phyloP scores from a whole-genome alignment of 2,797 vertebrate genomes.

The Syngnathus acus region DNA sequence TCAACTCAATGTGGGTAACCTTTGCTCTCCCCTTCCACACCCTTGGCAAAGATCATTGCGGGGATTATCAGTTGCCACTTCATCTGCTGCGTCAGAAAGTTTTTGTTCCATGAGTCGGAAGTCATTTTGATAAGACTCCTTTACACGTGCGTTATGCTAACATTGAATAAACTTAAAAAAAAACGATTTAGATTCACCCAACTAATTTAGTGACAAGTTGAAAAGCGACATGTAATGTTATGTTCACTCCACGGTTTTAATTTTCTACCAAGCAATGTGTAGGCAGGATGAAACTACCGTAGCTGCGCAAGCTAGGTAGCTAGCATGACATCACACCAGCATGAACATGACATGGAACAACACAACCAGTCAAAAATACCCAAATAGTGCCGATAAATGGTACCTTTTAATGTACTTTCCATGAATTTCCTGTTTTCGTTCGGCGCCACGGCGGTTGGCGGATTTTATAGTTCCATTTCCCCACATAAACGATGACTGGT shows the following conservation, averaged over 20 bases:
- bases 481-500: background rate
- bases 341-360: background rate
- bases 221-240: background rate
- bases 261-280: background rate
- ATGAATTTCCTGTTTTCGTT: background rate
- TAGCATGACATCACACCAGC: background rate
- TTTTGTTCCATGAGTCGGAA: background rate
- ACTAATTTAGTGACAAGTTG: background rate
- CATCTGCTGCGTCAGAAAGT: conserved; percentile 38
- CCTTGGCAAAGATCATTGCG: conserved; percentile 46
- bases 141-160: background rate
- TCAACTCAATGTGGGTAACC: conserved; percentile 31
- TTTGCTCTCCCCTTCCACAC: conserved; percentile 54
- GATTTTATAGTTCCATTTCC: background rate
- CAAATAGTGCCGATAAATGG: background rate
- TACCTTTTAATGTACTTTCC: background rate
- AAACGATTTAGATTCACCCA: background rate
- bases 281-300: background rate
- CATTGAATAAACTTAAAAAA: background rate
- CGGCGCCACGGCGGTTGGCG: background rate
- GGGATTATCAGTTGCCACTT: conserved; percentile 55
- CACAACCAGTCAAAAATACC: background rate
- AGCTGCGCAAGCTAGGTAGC: background rate
- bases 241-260: background rate
- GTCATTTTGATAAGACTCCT: background rate